phyloP scores from a whole-genome alignment of 2,797 vertebrate species.

The Dipus sagitta region DNA sequence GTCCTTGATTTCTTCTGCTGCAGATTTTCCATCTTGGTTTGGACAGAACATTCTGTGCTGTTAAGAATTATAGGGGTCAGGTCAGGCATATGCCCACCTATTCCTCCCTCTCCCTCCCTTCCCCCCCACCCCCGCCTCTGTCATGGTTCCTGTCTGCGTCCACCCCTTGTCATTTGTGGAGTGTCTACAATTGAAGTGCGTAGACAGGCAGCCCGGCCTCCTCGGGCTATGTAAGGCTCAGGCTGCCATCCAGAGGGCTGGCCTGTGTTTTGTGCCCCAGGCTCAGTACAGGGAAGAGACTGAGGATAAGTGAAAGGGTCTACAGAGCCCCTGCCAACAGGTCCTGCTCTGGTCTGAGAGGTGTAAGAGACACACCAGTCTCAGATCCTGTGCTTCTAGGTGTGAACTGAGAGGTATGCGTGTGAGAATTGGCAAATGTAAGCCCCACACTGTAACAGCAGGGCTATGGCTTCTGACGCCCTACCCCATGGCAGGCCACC shows the following conservation, averaged over 20 bases:
- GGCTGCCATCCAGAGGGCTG: not conserved
- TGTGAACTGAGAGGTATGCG: not conserved
- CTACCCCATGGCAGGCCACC: not conserved
- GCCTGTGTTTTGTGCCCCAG: not conserved
- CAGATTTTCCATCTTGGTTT: slow-evolving; percentile 63
- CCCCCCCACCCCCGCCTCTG: not conserved
- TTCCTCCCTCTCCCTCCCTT: too few relatives aligned
- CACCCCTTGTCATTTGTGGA: not conserved
- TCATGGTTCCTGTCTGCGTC: not conserved
- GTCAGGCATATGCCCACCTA: not conserved
- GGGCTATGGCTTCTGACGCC: not conserved
- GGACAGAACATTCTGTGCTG: slow-evolving; percentile 38
- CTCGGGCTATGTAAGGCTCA: not conserved
- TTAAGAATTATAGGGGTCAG: slow-evolving; percentile 18
- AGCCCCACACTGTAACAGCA: not conserved
- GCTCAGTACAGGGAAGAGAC: not conserved
- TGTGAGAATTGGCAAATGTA: not conserved
- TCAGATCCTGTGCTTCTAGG: not conserved
- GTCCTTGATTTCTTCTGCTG: not conserved
- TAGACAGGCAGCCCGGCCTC: not conserved
- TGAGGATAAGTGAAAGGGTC: not conserved
- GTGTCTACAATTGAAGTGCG: not conserved
- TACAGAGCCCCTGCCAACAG: not conserved
- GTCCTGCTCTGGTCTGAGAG: not conserved
- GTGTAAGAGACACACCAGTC: not conserved